phyloP scores from a whole-genome alignment of 2,113 vertebrate genomes.

The Spilogale gracilis region DNA sequence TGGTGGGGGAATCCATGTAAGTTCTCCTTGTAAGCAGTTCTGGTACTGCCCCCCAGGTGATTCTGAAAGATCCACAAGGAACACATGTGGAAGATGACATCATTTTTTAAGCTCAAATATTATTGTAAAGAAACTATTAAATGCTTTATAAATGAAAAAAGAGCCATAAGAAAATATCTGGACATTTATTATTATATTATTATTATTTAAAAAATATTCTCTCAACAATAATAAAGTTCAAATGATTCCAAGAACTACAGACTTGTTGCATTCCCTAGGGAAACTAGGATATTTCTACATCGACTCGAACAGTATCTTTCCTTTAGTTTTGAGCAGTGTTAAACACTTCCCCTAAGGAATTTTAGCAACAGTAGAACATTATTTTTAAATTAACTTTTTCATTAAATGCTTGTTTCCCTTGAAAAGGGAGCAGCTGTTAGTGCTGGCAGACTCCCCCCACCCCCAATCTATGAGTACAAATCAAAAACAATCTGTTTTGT shows the following conservation, averaged over 20 bases:
- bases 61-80: background rate
- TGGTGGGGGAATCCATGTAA: background rate
- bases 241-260: background rate
- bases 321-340: conserved; percentile 51
- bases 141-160: background rate
- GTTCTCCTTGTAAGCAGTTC: background rate
- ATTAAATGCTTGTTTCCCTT: conserved; percentile 71
- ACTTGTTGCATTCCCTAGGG: background rate
- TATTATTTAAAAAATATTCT: background rate
- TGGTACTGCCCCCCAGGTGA: background rate
- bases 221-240: background rate
- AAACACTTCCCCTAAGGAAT: conserved; percentile 69
- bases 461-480: conserved; percentile 76
- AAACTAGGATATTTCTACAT: conserved; percentile 31
- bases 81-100: background rate
- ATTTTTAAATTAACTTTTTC: conserved; percentile 82
- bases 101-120: background rate
- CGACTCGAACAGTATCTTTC: conserved; percentile 23
- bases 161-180: background rate
- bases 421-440: conserved; percentile 83
- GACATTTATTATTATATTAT: background rate
- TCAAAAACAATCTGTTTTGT: conserved; percentile 87
- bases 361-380: conserved; percentile 71
- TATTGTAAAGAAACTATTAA: background rate
- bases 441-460: conserved; percentile 73